Conservation (phyloP, 2,888 invertebrate species). For the Hermodice carunculata region DNA sequence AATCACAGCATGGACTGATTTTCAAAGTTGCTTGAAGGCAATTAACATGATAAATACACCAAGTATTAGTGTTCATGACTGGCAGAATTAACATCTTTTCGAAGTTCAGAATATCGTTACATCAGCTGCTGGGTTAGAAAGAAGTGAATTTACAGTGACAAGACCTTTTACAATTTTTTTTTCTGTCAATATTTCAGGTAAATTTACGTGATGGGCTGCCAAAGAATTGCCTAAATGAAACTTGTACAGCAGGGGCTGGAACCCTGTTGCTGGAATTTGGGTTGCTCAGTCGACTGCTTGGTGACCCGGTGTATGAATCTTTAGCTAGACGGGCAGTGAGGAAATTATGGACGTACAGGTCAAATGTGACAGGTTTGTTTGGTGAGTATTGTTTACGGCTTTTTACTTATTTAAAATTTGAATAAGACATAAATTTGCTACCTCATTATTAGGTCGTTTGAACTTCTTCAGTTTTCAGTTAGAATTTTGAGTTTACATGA, state of each 20-base stretch:
- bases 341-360: constrained; percentile 73
- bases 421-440: background rate
- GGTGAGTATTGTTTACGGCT: constrained; percentile 70
- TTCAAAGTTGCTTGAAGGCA: too few species aligned
- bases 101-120: too few species aligned
- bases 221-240: constrained; percentile 72
- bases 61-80: too few species aligned
- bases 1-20: too few species aligned
- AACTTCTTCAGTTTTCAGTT: background rate
- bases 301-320: constrained; percentile 75
- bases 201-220: constrained; percentile 74
- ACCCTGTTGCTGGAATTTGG: constrained; percentile 77
- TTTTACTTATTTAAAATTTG: background rate
- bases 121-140: too few species aligned
- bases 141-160: too few species aligned
- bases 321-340: constrained; percentile 74
- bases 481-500: too few species aligned
- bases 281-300: constrained; percentile 74
- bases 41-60: too few species aligned
- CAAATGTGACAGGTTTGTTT: constrained; percentile 74
- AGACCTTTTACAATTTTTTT: background rate
- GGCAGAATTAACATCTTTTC: too few species aligned
- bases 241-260: constrained; percentile 77
- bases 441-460: background rate
- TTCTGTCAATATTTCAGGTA: constrained; percentile 67